These are phyloP conservation scores for Chymomyza procnemis DNA, from an alignment of 2,888 invertebrate genomes.

Conservation along the genomic window DNA sequence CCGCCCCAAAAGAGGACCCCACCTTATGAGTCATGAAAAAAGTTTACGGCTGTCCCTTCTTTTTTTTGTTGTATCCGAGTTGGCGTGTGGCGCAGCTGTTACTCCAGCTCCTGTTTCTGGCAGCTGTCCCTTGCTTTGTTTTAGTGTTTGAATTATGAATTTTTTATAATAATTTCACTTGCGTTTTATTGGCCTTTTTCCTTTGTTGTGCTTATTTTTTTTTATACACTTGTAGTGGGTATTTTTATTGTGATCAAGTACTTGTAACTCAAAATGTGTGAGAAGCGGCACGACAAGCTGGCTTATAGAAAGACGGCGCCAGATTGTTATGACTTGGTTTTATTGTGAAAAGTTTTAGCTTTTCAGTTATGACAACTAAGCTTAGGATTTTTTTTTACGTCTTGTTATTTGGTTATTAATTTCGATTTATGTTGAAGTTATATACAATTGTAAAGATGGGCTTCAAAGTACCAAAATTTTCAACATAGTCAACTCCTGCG, in stretches of 20 bases:
- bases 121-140: slow-evolving; percentile 29
- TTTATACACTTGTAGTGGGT: not conserved
- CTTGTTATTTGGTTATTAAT: too few relatives aligned
- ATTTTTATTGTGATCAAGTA: not conserved
- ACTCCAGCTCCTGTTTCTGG: slow-evolving; percentile 2
- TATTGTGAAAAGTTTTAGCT: too few relatives aligned
- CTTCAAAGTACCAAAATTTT: too few relatives aligned
- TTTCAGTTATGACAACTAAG: too few relatives aligned
- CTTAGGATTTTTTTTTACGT: too few relatives aligned
- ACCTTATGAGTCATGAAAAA: slow-evolving; percentile 53
- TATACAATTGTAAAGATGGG: too few relatives aligned
- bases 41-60: slow-evolving; percentile 6
- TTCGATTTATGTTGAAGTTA: too few relatives aligned
- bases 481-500: too few relatives aligned
- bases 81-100: not conserved
- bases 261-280: not conserved
- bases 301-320: too few relatives aligned
- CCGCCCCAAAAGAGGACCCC: not conserved
- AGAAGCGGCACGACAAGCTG: too few relatives aligned
- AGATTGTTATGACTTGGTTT: too few relatives aligned
- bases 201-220: not conserved
- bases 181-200: slow-evolving; percentile 30
- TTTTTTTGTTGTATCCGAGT: slow-evolving; percentile 3
- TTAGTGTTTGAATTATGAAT: slow-evolving; percentile 62
- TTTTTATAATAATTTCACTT: slow-evolving; percentile 63